Conservation (phyloP, 2,888 invertebrate genomes). For the Eubasilissa splendida region DNA sequence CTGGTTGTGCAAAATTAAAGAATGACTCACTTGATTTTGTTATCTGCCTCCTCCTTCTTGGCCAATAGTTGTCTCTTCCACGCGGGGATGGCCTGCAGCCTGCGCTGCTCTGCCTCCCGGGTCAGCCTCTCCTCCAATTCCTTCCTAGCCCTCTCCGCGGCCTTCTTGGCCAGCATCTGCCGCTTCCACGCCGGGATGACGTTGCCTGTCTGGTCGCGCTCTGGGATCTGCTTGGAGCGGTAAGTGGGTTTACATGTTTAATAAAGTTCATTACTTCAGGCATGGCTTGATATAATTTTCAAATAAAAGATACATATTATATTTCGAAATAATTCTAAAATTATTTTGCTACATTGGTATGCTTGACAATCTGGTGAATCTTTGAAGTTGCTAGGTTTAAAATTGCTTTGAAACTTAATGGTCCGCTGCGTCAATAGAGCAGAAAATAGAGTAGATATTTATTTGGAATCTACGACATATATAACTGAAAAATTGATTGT, state of each 20-base stretch:
- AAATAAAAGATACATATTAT: not conserved
- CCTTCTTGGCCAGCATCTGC: slow-evolving; percentile 95
- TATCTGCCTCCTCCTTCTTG: slow-evolving; percentile 85
- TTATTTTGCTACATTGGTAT: too few species aligned
- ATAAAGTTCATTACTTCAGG: slow-evolving; percentile 21
- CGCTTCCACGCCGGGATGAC: slow-evolving; percentile 95
- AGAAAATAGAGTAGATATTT: too few species aligned
- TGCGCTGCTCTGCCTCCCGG: slow-evolving; percentile 86
- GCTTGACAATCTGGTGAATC: too few species aligned
- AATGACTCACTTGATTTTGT: slow-evolving; percentile 78
- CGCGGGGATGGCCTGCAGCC: slow-evolving; percentile 90
- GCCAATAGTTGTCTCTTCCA: slow-evolving; percentile 94
- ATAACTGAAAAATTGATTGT: too few species aligned
- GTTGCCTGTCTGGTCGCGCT: slow-evolving; percentile 90
- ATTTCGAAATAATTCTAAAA: not conserved
- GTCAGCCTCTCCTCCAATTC: slow-evolving; percentile 91
- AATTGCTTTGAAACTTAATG: too few species aligned
- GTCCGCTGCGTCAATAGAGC: too few species aligned
- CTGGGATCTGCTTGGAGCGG: slow-evolving; percentile 80
- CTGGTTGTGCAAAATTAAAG: not conserved
- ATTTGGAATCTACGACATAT: too few species aligned
- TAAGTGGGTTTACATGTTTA: slow-evolving; percentile 47
- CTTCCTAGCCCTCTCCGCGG: slow-evolving; percentile 92
- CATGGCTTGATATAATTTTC: not conserved
- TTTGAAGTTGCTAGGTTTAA: too few species aligned